Base-by-base conservation (phyloP, 2,888 invertebrate species). In the Chrysodeixis includens region DNA sequence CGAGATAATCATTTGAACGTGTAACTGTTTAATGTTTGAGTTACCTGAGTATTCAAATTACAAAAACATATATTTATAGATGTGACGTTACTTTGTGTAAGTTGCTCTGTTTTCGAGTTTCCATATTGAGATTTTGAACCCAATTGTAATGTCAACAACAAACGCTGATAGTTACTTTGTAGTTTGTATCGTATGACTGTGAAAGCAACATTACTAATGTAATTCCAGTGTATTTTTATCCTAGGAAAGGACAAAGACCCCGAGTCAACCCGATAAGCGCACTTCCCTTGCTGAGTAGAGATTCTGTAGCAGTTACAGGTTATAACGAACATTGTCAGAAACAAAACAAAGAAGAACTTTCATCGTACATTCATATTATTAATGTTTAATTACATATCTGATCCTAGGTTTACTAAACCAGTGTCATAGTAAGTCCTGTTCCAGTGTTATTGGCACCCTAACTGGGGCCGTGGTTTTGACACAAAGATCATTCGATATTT, bases 1-100 rank as follows among this genome's bases (percentile, higher is more conserved):
- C 55, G 32, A 40, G 30, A 32, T n/a, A 18, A 60, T 30, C 44
- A 20, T 52, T 40, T 49, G 16, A 49, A 62, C 58, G 58, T 67
- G 52, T 56, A 74, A 44, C 14, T 30, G 32, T 58, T 66, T 54
- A 44, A 52, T 62, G 62, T 69, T 74, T 54, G 40, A 61, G 67
- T 60, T 58, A 52, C 30, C 35, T 61, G n/a, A 40, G n/a, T n/a
- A 40, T 40, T 40, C n/a, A 40, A 40, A 40, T 40, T 40, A 40
- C 40, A 40, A 40, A 5, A 6, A 40, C n/a, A n/a, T 40, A 6
- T n/a, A n/a, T n/a, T n/a, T 14, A n/a, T n/a, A n/a, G 4, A n/a
- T 1, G 12, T 12, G 12, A 14, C 14, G 14, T 2, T 14, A 14
- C 12, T 14, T 12, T 35, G 12, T 12, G 12, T 4, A 12, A 1